Evolutionary conservation across 2,888 invertebrate species (phyloP).

Genomic region (Eupithecia exiguata): DNA sequence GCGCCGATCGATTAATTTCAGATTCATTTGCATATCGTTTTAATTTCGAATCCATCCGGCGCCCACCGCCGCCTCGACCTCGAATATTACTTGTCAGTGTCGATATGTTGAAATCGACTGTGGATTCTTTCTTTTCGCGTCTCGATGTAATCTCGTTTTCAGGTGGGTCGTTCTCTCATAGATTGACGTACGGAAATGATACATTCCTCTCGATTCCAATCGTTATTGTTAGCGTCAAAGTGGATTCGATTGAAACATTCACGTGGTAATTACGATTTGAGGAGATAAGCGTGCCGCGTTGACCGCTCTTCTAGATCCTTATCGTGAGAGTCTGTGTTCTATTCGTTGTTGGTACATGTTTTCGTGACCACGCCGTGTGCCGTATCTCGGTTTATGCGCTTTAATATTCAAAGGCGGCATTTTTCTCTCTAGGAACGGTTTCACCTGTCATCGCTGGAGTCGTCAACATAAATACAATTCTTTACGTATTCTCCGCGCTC

Average conservation of each 20-base stretch:
- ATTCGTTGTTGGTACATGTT: conserved; percentile 61
- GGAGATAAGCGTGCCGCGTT: conserved; percentile 68
- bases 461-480: conserved; percentile 74
- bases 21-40: conserved; percentile 80
- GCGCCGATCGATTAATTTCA: conserved; percentile 75
- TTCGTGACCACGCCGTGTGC: conserved; percentile 61
- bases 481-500: conserved; percentile 72
- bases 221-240: conserved; percentile 76
- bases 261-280: conserved; percentile 77
- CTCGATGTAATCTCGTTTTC: conserved; percentile 69
- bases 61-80: conserved; percentile 76
- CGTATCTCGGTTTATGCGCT: conserved; percentile 62
- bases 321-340: conserved; percentile 58
- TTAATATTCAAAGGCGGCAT: conserved; percentile 66
- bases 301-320: conserved; percentile 60
- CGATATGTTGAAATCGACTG: conserved; percentile 78
- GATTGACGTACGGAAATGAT: conserved; percentile 74
- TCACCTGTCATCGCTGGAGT: conserved; percentile 73
- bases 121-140: conserved; percentile 69
- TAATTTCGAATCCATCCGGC: conserved; percentile 80
- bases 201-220: conserved; percentile 66
- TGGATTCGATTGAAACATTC: conserved; percentile 78
- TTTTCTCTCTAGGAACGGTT: conserved; percentile 70
- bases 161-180: conserved; percentile 60
- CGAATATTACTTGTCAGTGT: conserved; percentile 73